These are phyloP conservation scores for Redunca redunca DNA, from an alignment of 2,113 vertebrate species.

Conservation along the genomic window DNA sequence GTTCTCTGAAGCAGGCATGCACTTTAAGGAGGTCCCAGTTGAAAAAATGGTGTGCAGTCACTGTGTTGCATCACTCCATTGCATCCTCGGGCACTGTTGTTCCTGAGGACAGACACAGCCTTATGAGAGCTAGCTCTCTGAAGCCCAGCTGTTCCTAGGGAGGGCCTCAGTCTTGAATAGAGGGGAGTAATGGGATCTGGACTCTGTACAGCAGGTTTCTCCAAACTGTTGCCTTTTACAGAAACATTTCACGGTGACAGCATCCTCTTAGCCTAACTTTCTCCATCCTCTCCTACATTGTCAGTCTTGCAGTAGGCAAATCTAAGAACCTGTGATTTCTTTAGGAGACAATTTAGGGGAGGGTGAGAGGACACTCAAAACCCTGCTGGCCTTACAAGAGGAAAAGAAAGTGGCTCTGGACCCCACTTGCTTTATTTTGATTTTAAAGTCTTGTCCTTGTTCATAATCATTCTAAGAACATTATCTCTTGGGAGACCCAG, in stretches of 20 bases:
- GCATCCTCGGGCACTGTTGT: neutral
- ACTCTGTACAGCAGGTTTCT: neutral
- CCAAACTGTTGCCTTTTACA: neutral
- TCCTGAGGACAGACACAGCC: too few relatives aligned
- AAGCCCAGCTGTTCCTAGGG: neutral
- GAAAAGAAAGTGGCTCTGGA: neutral
- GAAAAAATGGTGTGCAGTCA: neutral
- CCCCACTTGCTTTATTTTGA: neutral
- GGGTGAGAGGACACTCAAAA: neutral
- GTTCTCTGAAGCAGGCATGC: neutral
- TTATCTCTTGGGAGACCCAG: neutral
- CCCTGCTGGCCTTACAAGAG: neutral
- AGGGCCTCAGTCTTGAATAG: neutral
- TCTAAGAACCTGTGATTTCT: neutral
- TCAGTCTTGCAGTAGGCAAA: neutral
- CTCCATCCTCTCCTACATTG: neutral
- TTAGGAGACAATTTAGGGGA: neutral
- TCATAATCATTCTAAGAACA: neutral
- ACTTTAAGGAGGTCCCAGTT: neutral
- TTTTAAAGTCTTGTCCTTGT: neutral
- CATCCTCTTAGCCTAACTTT: neutral
- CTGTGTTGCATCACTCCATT: too few relatives aligned
- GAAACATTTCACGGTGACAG: neutral
- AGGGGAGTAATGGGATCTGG: neutral
- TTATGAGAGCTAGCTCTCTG: neutral